These are phyloP conservation scores for Brachyhypopomus gauderio DNA, from an alignment of 2,113 vertebrate species.

Conservation along the genomic window DNA sequence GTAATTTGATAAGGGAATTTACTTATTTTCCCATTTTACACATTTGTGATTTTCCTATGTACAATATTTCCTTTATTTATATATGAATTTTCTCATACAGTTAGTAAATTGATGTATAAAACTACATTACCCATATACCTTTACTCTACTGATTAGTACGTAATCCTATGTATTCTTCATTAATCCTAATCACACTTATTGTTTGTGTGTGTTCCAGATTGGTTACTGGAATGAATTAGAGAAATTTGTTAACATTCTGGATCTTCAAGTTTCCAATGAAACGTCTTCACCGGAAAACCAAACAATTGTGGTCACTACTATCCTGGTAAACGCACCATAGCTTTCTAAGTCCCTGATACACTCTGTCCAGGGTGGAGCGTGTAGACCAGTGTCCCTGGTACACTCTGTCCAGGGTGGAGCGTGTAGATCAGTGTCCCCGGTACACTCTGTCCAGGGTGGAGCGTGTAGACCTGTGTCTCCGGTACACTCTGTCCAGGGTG, in stretches of 20 bases:
- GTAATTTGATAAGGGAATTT: too few species aligned
- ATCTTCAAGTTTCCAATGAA: conserved; percentile 93
- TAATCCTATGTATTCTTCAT: too few species aligned
- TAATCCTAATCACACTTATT: conserved; percentile 12
- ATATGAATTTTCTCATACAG: too few species aligned
- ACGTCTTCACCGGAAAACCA: conserved; percentile 94
- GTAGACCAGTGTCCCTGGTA: background rate
- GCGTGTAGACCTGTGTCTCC: conserved; percentile 61
- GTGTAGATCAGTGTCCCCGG: conserved; percentile 47
- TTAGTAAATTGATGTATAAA: background rate
- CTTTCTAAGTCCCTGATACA: conserved; percentile 70
- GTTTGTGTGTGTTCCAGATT: conserved; percentile 82
- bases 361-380: conserved; percentile 79
- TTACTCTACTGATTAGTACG: background rate
- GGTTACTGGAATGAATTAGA: conserved; percentile 99
- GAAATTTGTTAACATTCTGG: conserved; percentile 91
- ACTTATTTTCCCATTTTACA: background rate
- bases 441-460: conserved; percentile 78
- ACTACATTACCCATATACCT: background rate
- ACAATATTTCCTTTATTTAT: background rate
- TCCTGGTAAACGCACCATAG: conserved; percentile 88
- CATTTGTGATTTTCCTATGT: background rate
- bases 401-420: too few species aligned
- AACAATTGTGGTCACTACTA: conserved; percentile 99
- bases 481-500: conserved; percentile 63